phyloP scores from a whole-genome alignment of 2,113 vertebrate genomes.

The Ciconia maguari region DNA sequence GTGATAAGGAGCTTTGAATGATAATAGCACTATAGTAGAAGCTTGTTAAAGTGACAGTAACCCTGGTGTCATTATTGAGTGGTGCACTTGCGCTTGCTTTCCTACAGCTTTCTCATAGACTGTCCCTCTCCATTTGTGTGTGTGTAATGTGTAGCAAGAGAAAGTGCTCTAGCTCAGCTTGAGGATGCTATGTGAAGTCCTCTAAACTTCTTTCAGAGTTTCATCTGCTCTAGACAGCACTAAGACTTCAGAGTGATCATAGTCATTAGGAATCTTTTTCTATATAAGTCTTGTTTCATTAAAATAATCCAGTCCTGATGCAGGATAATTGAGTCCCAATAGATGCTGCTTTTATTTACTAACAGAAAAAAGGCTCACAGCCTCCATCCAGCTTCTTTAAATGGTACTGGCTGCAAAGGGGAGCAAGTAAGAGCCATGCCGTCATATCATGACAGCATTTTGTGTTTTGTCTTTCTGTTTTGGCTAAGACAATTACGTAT shows the following conservation, averaged over 20 bases:
- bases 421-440: neutral
- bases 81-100: neutral
- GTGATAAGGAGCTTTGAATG: constrained; percentile 51
- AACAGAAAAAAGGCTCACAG: neutral
- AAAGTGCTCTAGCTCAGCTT: neutral
- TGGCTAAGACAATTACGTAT: neutral
- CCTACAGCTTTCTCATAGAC: neutral
- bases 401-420: neutral
- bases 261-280: neutral
- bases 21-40: constrained; percentile 33
- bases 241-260: neutral
- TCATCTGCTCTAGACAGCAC: neutral
- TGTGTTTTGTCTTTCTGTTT: neutral
- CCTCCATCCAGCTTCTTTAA: neutral
- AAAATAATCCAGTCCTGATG: neutral
- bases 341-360: neutral
- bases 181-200: neutral
- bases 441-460: neutral
- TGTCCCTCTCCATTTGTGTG: neutral
- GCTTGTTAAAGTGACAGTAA: constrained; percentile 55
- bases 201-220: neutral
- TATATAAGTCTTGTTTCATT: neutral
- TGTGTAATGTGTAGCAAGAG: neutral
- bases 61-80: neutral
- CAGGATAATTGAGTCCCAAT: neutral